Percentiles rank a stretch among this genome's conserved stretches.
phyloP scores from a whole-genome alignment of 2,888 invertebrate species.

The Nasonia oneida region DNA sequence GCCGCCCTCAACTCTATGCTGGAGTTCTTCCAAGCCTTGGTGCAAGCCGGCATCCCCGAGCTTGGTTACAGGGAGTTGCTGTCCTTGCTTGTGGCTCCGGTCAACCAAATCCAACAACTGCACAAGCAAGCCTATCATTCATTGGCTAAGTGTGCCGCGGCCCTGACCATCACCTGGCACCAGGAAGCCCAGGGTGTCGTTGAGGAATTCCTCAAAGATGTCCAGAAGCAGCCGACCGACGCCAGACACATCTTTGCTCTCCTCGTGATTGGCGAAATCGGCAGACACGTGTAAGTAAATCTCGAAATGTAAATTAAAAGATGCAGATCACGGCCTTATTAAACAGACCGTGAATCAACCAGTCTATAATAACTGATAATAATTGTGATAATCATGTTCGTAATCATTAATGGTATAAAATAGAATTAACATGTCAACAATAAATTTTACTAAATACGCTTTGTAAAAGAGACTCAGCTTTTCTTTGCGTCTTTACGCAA shows the following conservation, averaged over 20 bases:
- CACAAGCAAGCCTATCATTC: conserved; percentile 94
- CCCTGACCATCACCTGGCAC: conserved; percentile 90
- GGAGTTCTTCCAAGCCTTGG: conserved; percentile 95
- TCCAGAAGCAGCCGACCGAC: conserved; percentile 86
- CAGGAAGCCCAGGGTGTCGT: conserved; percentile 86
- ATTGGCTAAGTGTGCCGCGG: conserved; percentile 97
- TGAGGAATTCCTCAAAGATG: conserved; percentile 86
- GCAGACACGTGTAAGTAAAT: conserved; percentile 90
- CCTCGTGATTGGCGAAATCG: conserved; percentile 98
- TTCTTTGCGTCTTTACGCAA: not conserved
- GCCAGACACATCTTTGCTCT: conserved; percentile 95
- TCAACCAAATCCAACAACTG: conserved; percentile 77
- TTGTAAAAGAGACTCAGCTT: not conserved
- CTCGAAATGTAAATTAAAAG: not conserved
- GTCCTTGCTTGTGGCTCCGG: conserved; percentile 87
- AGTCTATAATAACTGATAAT: not conserved
- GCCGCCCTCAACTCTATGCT: conserved; percentile 94
- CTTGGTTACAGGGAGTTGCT: conserved; percentile 91
- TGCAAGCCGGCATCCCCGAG: conserved; percentile 89
- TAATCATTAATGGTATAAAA: not conserved
- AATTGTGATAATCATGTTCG: too few species aligned
- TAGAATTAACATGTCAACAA: not conserved
- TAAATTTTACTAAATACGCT: not conserved
- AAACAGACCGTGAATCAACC: not conserved
- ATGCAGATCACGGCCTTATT: not conserved